phyloP scores from a whole-genome alignment of 2,888 invertebrate species.

The Nephrocerus scutellatus region DNA sequence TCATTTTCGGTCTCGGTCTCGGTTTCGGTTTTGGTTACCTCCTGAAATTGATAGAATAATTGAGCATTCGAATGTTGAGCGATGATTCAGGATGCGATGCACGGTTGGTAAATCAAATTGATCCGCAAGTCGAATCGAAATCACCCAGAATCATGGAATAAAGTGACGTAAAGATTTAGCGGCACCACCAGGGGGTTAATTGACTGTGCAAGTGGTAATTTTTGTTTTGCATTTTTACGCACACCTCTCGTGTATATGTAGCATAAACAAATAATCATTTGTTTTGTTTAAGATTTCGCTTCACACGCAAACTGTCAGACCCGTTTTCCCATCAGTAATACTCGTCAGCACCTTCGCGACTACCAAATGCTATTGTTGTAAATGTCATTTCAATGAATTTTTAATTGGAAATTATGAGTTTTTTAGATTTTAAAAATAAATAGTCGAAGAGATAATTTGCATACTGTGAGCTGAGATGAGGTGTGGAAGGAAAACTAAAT shows the following conservation, averaged over 20 bases:
- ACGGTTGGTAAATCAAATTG: not conserved
- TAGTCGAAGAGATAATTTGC: too few relatives aligned
- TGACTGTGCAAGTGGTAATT: conserved; percentile 31
- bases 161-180: conserved; percentile 3
- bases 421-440: too few relatives aligned
- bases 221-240: conserved; percentile 13
- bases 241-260: conserved; percentile 7
- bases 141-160: not conserved
- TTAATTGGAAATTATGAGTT: conserved; percentile 31
- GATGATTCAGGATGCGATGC: conserved; percentile 19
- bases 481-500: too few relatives aligned
- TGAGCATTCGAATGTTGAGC: conserved; percentile 37
- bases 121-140: conserved; percentile 4
- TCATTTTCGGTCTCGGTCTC: not conserved
- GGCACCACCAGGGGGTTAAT: conserved; percentile 34
- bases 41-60: conserved; percentile 43
- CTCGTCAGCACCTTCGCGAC: too few relatives aligned
- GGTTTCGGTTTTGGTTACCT: conserved; percentile 21
- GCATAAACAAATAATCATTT: conserved; percentile 9
- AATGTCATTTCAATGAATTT: conserved; percentile 39
- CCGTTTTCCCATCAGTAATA: too few relatives aligned
- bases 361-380: too few relatives aligned
- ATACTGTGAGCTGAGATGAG: too few relatives aligned
- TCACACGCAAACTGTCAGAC: not conserved
- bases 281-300: conserved; percentile 1